Percentiles rank a stretch among this genome's conserved stretches.
phyloP scores from a whole-genome alignment of 2,113 vertebrate species.

The Misgurnus anguillicaudatus region DNA sequence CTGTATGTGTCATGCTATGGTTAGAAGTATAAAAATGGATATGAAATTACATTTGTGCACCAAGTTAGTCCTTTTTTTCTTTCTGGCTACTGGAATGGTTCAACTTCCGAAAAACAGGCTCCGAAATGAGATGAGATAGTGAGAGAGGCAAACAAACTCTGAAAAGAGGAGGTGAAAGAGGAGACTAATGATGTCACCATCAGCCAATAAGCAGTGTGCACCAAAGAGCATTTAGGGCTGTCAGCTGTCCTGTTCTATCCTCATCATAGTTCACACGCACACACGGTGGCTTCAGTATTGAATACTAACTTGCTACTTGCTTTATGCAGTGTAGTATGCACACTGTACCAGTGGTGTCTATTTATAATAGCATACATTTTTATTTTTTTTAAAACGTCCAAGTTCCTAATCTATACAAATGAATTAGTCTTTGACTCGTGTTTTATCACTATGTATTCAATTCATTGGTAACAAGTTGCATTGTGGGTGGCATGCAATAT shows the following conservation, averaged over 20 bases:
- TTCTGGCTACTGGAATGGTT: slow-evolving; percentile 29
- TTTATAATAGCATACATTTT: too few relatives aligned
- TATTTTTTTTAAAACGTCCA: too few relatives aligned
- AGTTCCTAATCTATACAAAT: too few relatives aligned
- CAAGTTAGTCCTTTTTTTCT: slow-evolving; percentile 27
- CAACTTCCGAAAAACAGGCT: not conserved
- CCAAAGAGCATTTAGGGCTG: slow-evolving; percentile 61
- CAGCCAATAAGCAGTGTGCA: slow-evolving; percentile 68
- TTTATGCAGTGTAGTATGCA: too few relatives aligned
- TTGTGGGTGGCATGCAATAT: too few relatives aligned
- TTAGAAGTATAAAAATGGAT: not conserved
- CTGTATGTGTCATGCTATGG: not conserved
- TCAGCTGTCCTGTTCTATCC: slow-evolving; percentile 74
- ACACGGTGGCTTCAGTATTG: slow-evolving; percentile 14
- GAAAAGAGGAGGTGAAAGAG: slow-evolving; percentile 65
- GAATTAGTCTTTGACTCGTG: too few relatives aligned
- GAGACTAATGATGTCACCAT: slow-evolving; percentile 78
- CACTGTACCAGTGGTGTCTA: too few relatives aligned
- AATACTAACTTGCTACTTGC: slow-evolving; percentile 5
- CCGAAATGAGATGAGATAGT: slow-evolving; percentile 38
- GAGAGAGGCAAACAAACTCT: slow-evolving; percentile 50
- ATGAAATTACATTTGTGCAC: not conserved
- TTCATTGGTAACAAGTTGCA: too few relatives aligned
- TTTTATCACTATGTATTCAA: too few relatives aligned
- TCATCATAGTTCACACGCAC: slow-evolving; percentile 45